Evolutionary conservation across 2,888 invertebrate species (phyloP), one percentile per base, ranked within the genome.

Genomic region (Eupithecia vulgata): DNA sequence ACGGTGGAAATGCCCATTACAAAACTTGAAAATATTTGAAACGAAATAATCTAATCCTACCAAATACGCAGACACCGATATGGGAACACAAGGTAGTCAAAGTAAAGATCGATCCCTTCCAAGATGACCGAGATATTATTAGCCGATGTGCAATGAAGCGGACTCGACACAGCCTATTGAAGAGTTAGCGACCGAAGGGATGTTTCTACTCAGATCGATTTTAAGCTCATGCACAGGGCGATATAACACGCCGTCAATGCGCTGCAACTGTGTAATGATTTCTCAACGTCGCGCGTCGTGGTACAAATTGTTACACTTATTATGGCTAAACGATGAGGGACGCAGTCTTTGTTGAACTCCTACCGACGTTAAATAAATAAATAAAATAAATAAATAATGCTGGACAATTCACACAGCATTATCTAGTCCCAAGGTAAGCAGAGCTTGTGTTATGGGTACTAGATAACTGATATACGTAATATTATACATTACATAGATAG

Each of bases 51-150:
- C 15, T 30, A 30, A 25, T 30, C 15, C 30, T 13, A 30, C 30
- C 30, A n/a, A 40, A 25, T 25, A 65, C 40, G 37, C 8, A 10
- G 17, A 65, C 5, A 40, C 30, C 40, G 40, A 21, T 65, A 40
- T 40, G 37, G 21, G 37, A 65, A n/a, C 10, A 35, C 37, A 62
- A 48, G 64, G 64, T 73, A 66, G 35, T 70, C 61, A 64, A 59
- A 65, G 68, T 71, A 42, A 64, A 67, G 70, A 75, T 76, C 72
- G 67, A 75, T 75, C 69, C 62, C 71, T 72, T 64, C 59, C 72
- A 75, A 75, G 75, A 75, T 75, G 75, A 72, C 75, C 72, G 68
- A 25, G 72, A 30, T 75, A 72, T 75, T 72, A 75, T 66, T 75
- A 75, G 66, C 68, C 70, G 59, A 66, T 75, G 70, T 73, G 75